Percentiles rank a stretch among this genome's conserved stretches.
phyloP scores from a whole-genome alignment of 2,797 vertebrate species.

The Pempheris klunzingeri region DNA sequence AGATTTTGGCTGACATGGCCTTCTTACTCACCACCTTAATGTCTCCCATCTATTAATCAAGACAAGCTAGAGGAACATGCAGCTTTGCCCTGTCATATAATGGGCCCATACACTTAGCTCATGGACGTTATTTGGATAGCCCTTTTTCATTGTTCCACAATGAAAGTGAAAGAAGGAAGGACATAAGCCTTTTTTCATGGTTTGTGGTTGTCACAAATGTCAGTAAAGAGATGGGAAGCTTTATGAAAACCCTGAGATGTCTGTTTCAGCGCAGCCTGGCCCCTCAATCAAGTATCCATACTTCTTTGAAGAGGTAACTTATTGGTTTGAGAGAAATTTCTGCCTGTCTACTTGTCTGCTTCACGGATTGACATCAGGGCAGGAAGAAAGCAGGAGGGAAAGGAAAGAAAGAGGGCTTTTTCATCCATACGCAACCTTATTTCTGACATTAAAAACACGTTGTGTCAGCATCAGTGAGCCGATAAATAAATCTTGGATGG shows the following conservation, averaged over 20 bases:
- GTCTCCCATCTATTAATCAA: slow-evolving; percentile 64
- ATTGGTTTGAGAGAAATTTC: slow-evolving; percentile 78
- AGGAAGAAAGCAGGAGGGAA: slow-evolving; percentile 71
- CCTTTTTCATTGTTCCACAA: slow-evolving; percentile 64
- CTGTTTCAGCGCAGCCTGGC: slow-evolving; percentile 74
- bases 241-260: slow-evolving; percentile 81
- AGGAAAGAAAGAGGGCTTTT: slow-evolving; percentile 63
- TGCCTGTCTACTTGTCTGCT: slow-evolving; percentile 81
- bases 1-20: slow-evolving; percentile 42
- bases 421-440: slow-evolving; percentile 76
- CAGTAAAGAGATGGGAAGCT: slow-evolving; percentile 73
- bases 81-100: slow-evolving; percentile 61
- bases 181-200: slow-evolving; percentile 61
- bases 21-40: slow-evolving; percentile 47
- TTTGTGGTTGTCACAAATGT: slow-evolving; percentile 77
- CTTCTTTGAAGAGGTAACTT: slow-evolving; percentile 84
- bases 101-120: slow-evolving; percentile 50
- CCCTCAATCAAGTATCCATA: slow-evolving; percentile 71
- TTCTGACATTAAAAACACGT: slow-evolving; percentile 83
- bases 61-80: slow-evolving; percentile 52
- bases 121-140: slow-evolving; percentile 54
- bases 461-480: slow-evolving; percentile 80
- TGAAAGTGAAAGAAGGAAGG: slow-evolving; percentile 60
- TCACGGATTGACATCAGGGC: slow-evolving; percentile 80
- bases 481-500: slow-evolving; percentile 85